Evolutionary conservation across 2,113 vertebrate genomes (phyloP).

Genomic region (Ochotona princeps): DNA sequence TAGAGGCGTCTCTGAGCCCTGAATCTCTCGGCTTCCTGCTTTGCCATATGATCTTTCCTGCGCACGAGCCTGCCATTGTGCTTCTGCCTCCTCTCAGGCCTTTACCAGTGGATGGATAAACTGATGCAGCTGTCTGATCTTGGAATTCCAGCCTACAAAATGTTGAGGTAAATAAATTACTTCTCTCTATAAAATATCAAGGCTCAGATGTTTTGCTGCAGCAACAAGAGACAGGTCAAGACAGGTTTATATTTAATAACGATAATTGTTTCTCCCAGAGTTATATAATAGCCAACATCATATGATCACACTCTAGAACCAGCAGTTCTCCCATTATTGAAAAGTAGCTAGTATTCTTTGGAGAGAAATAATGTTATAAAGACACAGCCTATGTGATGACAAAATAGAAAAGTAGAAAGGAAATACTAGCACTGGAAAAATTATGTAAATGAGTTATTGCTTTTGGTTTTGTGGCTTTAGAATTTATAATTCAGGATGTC

Average conservation of each 20-base stretch:
- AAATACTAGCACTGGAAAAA: not conserved
- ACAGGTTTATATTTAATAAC: not conserved
- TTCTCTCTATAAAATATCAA: not conserved
- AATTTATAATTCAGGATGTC: not conserved
- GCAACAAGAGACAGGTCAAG: not conserved
- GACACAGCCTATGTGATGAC: not conserved
- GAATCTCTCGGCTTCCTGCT: too few species aligned
- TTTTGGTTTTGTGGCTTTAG: not conserved
- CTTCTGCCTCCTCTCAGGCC: too few species aligned
- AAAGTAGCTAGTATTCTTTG: not conserved
- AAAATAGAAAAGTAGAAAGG: not conserved
- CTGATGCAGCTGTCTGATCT: too few species aligned
- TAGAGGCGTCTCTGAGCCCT: too few species aligned
- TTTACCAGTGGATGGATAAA: too few species aligned
- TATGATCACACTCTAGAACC: not conserved
- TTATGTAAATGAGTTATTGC: not conserved
- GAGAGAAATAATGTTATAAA: not conserved
- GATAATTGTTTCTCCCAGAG: not conserved
- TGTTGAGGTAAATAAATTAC: not conserved
- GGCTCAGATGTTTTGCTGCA: not conserved
- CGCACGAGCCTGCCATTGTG: too few species aligned
- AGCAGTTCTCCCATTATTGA: not conserved
- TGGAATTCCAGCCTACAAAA: not conserved
- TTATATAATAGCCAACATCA: not conserved
- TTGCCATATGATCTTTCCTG: too few species aligned